Conservation (phyloP, 2,888 invertebrate species). For the Stenodera caucasica region DNA sequence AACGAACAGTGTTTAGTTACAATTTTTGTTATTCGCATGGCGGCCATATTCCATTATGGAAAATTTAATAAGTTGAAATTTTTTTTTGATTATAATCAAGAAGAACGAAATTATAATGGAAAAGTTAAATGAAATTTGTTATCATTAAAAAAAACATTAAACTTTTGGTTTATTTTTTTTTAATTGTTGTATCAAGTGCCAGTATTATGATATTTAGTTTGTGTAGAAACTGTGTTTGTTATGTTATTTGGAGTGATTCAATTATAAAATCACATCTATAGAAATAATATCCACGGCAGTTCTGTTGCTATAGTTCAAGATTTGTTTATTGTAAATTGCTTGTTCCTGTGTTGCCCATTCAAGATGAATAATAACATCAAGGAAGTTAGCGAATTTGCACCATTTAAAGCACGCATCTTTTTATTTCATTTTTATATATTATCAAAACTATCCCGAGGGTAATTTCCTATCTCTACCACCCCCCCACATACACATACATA, state of each 20-base stretch:
- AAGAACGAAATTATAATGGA: constrained; percentile 38
- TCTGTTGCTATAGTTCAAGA: constrained; percentile 41
- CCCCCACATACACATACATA: not conserved
- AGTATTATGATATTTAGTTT: constrained; percentile 36
- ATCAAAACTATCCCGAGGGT: constrained; percentile 37
- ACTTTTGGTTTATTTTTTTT: not conserved
- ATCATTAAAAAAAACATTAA: not conserved
- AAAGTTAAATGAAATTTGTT: constrained; percentile 31
- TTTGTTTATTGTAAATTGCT: constrained; percentile 49
- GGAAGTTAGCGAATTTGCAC: constrained; percentile 43
- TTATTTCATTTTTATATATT: constrained; percentile 42
- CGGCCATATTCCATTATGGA: constrained; percentile 53
- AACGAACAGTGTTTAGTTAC: constrained; percentile 48
- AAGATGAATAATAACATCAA: constrained; percentile 46
- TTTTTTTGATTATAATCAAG: constrained; percentile 3
- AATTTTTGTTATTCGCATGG: constrained; percentile 46
- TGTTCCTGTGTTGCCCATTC: constrained; percentile 40
- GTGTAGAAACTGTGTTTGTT: constrained; percentile 40
- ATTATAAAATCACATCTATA: constrained; percentile 39
- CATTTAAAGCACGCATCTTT: constrained; percentile 52
- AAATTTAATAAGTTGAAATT: constrained; percentile 33
- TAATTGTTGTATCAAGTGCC: constrained; percentile 31
- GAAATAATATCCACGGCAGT: constrained; percentile 15
- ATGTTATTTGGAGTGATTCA: constrained; percentile 38
- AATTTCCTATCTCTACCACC: constrained; percentile 39